A percentile compares a stretch with the other conserved stretches of the same genome.
Conservation (phyloP, 2,113 vertebrate species). For the Dicrurus megarhynchus region DNA sequence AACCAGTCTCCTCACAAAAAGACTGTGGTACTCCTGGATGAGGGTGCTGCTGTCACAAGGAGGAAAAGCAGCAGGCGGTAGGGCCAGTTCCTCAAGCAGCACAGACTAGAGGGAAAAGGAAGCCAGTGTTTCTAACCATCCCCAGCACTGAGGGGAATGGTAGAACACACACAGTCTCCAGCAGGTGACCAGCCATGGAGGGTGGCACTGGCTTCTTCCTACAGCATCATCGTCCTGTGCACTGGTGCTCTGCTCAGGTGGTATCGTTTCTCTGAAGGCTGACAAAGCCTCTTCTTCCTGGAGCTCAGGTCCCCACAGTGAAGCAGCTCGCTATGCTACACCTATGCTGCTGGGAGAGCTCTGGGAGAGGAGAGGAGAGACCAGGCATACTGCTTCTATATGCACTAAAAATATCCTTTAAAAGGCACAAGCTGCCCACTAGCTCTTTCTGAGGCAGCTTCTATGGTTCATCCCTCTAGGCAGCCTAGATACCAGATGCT, state of each 20-base stretch:
- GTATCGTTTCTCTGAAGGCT: neutral
- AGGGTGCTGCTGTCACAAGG: neutral
- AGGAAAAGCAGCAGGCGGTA: neutral
- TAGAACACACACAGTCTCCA: neutral
- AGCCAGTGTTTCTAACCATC: neutral
- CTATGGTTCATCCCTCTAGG: neutral
- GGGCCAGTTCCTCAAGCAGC: neutral
- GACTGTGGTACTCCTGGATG: neutral
- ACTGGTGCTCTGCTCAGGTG: neutral
- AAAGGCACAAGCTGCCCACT: neutral
- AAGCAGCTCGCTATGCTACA: neutral
- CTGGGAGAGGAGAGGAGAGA: neutral
- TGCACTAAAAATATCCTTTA: neutral
- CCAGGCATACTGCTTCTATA: neutral
- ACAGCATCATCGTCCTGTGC: too few relatives aligned
- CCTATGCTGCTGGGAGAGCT: neutral
- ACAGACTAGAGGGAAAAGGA: neutral
- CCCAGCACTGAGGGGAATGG: neutral
- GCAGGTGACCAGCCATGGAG: neutral
- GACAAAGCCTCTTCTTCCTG: neutral
- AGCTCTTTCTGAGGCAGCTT: neutral
- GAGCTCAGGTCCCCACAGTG: neutral
- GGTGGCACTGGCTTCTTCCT: neutral
- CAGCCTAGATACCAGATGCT: neutral
- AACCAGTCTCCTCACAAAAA: neutral